Base-by-base conservation (phyloP, 2,113 vertebrate genomes). In the Stegastes partitus region DNA sequence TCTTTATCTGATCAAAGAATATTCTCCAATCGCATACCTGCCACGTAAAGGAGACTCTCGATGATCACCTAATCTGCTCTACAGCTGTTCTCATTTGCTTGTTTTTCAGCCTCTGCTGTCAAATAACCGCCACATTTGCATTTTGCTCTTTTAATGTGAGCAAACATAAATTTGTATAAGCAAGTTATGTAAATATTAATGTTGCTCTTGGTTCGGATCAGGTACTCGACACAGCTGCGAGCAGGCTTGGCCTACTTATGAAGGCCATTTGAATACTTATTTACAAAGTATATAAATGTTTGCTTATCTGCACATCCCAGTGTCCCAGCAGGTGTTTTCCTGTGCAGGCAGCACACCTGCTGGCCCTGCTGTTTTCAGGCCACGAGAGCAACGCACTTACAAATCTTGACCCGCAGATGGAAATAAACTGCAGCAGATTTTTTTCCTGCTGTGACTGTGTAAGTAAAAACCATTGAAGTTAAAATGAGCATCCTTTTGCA, bases 321-420 rank as follows among this genome's bases (percentile, higher is more conserved):
- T 37, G 12, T 63, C 72, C 2, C 77, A 39, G 82, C 77, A 76
- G 77, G 77, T 19, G 59, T 55, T 70, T 25, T 11, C 15, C 75
- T 64, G 54, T 19, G 26, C 59, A 22, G 49, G 49, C 39, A 55
- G 61, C 68, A 71, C 82, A 71, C 76, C 82, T 84, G 76, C 76
- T 25, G 72, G 61, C 44, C 39, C 39, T 55, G 49, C 49, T 71
- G 77, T 71, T 12, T 14, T 42, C 11, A 42, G 55, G 23, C 51
- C 68, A 16, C 8, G n/a, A 19, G 58, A 74, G 62, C 37, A 54
- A 53, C 51, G 11, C 11, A 53, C n/a, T 56, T 66, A 47, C 21
- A 65, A 56, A 61, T 51, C 55, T 18, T 5, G 39, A 42, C 53
- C 59, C 31, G 6, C 65, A 49, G 39, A 66, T 44, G 66, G 66